These are phyloP conservation scores for Acrocephalus arundinaceus DNA, from an alignment of 2,113 vertebrate genomes.

Conservation along the genomic window DNA sequence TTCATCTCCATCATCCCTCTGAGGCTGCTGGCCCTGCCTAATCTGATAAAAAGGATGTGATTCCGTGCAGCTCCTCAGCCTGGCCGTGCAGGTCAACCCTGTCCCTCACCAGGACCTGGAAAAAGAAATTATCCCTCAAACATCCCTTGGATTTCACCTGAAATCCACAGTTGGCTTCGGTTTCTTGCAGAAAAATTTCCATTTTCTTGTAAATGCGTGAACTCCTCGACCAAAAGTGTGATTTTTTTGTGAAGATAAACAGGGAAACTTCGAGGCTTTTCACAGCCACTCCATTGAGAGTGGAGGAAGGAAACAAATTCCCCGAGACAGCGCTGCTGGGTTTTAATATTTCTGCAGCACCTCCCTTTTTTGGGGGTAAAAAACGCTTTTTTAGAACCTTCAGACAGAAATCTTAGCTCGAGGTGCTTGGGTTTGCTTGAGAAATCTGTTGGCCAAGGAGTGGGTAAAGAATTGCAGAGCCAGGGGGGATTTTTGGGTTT, in stretches of 20 bases:
- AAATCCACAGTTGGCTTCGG: too few relatives aligned
- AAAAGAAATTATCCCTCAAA: background rate
- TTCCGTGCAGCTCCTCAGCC: background rate
- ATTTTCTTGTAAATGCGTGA: background rate
- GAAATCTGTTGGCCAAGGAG: background rate
- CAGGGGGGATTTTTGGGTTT: background rate
- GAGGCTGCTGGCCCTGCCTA: background rate
- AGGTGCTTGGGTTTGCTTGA: background rate
- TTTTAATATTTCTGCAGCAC: background rate
- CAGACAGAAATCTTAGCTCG: background rate
- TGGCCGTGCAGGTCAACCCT: accelerated
- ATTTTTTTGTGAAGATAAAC: background rate
- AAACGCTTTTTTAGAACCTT: background rate
- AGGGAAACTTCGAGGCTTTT: background rate
- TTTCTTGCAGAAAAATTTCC: too few relatives aligned
- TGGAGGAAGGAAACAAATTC: background rate
- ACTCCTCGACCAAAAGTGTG: accelerated
- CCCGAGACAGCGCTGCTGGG: background rate
- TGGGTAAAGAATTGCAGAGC: background rate
- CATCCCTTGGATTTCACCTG: background rate
- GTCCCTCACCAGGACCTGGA: background rate
- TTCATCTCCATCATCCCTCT: background rate
- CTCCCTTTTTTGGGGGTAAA: background rate
- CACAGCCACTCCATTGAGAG: accelerated
- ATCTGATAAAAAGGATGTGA: background rate